Evolutionary conservation across 2,113 vertebrate genomes (phyloP), one percentile per base, ranked within the genome.

Genomic region (Salvator merianae): DNA sequence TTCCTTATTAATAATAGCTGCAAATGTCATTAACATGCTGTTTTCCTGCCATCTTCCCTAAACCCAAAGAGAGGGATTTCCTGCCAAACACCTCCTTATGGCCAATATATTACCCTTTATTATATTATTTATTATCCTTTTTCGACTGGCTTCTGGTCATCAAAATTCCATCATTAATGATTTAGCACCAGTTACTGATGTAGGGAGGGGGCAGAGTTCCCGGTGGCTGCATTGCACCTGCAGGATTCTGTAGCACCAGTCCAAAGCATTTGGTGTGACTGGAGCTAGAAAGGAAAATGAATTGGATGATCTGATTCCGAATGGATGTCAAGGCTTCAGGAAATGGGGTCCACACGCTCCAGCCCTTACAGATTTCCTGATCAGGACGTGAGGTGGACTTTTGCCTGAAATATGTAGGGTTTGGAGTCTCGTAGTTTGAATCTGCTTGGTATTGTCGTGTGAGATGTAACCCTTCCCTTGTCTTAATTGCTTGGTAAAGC

Each of bases 21-120:
- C 53, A 59, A 71, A 71, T 84, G 76, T 30, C 53, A 72, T 78
- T 75, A 55, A 81, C 47, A 12, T 69, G 62, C 47, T 86, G 43
- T 86, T 86, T 84, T 40, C 78, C 43, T 68, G 78, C 78, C 34
- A 38, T 40, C 62, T 75, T 74, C 13, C 36, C 16, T 8, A 40
- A n/a, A n/a, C 26, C 32, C n/a, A 40, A 59, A 30, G 8, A 62
- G 14, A 34, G 30, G 13, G 8, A 62, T n/a, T 38, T 43, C 34
- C 50, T 70, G 75, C 75, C 47, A 38, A n/a, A 66, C 16, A 26
- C 7, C 16, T 74, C 40, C 59, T 26, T 38, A 38, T 47, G 32
- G n/a, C 77, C 40, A 66, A 26, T 66, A 10, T 68, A 62, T 38
- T 68, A 7, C 59, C 13, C 40, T 34, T 65, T 53, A 5, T 74